Evolutionary conservation across 2,113 vertebrate species (phyloP).

Genomic region (Grantiella picta): DNA sequence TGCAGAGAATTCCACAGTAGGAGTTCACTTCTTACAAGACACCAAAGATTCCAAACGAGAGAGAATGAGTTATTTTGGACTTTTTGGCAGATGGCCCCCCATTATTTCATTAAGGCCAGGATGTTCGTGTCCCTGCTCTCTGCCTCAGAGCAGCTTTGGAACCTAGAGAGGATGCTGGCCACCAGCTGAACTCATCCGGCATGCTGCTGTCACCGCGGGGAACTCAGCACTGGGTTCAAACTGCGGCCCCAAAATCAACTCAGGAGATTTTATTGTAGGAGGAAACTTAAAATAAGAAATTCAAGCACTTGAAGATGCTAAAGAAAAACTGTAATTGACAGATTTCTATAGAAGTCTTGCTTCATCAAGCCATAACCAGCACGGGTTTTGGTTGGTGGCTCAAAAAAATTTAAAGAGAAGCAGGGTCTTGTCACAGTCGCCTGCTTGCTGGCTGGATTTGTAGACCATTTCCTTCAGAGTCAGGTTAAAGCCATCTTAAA

Average conservation of each 20-base stretch:
- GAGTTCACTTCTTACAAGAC: background rate
- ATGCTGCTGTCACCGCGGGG: rapidly evolving
- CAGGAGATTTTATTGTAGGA: background rate
- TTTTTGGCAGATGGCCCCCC: background rate
- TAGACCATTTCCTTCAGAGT: constrained; percentile 19
- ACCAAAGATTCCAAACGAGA: background rate
- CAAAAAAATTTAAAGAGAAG: background rate
- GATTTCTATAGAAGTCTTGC: background rate
- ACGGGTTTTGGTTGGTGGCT: background rate
- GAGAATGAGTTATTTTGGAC: background rate
- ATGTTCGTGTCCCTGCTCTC: rapidly evolving
- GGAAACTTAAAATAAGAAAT: background rate
- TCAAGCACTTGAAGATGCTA: background rate
- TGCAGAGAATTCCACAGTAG: background rate
- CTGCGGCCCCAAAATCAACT: background rate
- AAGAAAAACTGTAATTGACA: background rate
- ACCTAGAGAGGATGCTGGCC: background rate
- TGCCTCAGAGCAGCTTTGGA: background rate
- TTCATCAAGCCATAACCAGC: background rate
- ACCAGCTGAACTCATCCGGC: background rate
- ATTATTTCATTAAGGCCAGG: background rate
- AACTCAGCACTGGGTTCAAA: background rate
- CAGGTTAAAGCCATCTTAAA: constrained; percentile 45
- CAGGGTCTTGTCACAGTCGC: rapidly evolving
- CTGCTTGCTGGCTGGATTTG: constrained; percentile 7